phyloP scores from a whole-genome alignment of 2,888 invertebrate genomes.

The Poecilus cupreus region DNA sequence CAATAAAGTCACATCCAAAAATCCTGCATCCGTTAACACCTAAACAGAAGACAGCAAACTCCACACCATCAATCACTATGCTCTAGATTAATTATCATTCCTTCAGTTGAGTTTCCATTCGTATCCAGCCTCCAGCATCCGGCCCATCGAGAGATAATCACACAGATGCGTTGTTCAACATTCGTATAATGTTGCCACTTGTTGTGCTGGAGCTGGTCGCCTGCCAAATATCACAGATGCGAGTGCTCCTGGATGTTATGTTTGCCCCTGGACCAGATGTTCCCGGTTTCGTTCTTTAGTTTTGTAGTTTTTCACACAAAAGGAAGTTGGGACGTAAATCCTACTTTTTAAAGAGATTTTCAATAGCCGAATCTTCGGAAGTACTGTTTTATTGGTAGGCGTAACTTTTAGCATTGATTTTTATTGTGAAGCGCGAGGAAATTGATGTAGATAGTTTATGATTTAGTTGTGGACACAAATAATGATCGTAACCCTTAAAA shows the following conservation, averaged over 20 bases:
- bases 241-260: background rate
- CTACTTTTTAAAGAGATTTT: background rate
- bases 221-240: conserved; percentile 49
- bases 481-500: too few species aligned
- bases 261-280: background rate
- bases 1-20: background rate
- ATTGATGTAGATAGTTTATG: background rate
- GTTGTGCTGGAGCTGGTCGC: conserved; percentile 43
- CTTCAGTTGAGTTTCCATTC: background rate
- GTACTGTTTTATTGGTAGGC: background rate
- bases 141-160: background rate
- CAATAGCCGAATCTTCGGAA: background rate
- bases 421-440: background rate
- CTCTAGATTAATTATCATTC: conserved; percentile 18
- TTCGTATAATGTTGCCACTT: conserved; percentile 55
- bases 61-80: background rate
- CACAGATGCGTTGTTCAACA: conserved; percentile 34
- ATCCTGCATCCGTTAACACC: background rate
- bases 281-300: too few species aligned
- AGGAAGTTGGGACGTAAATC: background rate
- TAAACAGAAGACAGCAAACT: background rate
- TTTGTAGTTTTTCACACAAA: background rate
- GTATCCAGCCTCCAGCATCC: background rate
- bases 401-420: background rate
- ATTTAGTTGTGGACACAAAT: background rate